Percentiles rank a stretch among this genome's conserved stretches.
These are phyloP conservation scores for Canis aureus DNA, from an alignment of 2,113 vertebrate genomes.

Conservation along the genomic window DNA sequence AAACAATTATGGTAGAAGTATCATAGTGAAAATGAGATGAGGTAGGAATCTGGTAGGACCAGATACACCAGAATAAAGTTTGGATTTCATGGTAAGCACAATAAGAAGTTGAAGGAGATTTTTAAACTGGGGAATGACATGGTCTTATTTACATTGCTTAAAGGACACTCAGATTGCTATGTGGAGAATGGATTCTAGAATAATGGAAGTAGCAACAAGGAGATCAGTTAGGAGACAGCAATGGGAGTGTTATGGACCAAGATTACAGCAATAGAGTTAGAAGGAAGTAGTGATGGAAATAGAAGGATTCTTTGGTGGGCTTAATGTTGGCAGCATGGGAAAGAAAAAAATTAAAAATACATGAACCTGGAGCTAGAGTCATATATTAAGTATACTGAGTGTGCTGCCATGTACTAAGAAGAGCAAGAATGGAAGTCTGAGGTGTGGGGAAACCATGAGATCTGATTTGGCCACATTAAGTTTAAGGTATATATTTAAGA, in stretches of 20 bases:
- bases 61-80: not conserved
- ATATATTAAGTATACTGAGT: not conserved
- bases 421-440: not conserved
- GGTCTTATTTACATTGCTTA: not conserved
- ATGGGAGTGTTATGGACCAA: not conserved
- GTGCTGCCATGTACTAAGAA: not conserved
- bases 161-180: not conserved
- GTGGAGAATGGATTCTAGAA: not conserved
- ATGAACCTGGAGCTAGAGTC: not conserved
- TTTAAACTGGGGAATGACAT: not conserved
- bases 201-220: not conserved
- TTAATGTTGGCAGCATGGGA: not conserved
- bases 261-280: too few species aligned
- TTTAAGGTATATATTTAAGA: not conserved
- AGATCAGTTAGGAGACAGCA: not conserved
- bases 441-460: not conserved
- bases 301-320: not conserved
- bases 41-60: not conserved
- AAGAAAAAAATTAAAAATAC: not conserved
- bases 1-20: not conserved
- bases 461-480: not conserved
- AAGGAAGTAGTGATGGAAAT: not conserved
- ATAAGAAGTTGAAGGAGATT: not conserved
- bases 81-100: not conserved
- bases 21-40: too few species aligned